These are phyloP conservation scores for Eulimnadia texana DNA, from an alignment of 1,140 invertebrate species.

Conservation along the genomic window DNA sequence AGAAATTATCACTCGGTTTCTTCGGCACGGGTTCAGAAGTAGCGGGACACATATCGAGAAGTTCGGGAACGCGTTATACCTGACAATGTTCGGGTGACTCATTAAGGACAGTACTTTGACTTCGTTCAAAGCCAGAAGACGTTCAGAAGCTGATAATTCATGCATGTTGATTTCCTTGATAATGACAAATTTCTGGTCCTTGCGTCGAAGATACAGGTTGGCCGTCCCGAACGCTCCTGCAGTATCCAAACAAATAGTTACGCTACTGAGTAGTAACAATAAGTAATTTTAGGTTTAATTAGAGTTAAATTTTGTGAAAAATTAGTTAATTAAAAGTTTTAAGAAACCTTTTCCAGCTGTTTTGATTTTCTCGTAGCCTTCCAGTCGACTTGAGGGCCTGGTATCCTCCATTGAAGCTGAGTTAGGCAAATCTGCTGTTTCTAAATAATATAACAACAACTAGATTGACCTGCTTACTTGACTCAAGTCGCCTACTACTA, in stretches of 20 bases:
- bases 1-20: too few relatives aligned
- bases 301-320: too few relatives aligned
- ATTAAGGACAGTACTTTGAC: conserved; percentile 52
- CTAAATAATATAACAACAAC: too few relatives aligned
- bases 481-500: too few relatives aligned
- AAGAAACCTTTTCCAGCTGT: conserved; percentile 40
- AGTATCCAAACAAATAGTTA: too few relatives aligned
- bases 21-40: too few relatives aligned
- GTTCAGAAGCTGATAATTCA: conserved; percentile 47
- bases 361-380: conserved; percentile 42
- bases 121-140: conserved; percentile 60
- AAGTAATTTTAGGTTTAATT: too few relatives aligned
- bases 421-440: not conserved
- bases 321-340: too few relatives aligned
- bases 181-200: conserved; percentile 49
- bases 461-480: too few relatives aligned
- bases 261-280: too few relatives aligned
- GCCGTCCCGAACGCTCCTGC: conserved; percentile 61
- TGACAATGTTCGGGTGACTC: conserved; percentile 57
- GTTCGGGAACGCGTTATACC: too few relatives aligned
- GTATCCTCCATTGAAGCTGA: not conserved
- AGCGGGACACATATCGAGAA: too few relatives aligned
- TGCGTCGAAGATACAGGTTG: conserved; percentile 47
- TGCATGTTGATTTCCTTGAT: conserved; percentile 61
- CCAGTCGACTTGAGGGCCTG: not conserved